phyloP scores from a whole-genome alignment of 2,888 invertebrate genomes.

The Drosophila nr. fundita region DNA sequence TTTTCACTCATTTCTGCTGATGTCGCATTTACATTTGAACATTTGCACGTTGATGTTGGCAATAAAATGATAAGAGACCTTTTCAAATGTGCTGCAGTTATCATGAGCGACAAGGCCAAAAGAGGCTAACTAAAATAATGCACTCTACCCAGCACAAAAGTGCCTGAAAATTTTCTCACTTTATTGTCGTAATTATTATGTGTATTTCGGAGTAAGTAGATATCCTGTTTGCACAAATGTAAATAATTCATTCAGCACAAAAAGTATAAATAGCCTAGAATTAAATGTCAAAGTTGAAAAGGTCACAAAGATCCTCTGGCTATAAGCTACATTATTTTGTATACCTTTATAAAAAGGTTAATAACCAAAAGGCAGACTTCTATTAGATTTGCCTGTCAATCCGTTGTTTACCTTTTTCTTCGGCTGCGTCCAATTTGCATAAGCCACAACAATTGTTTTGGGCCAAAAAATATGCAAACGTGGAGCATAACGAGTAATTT shows the following conservation, averaged over 20 bases:
- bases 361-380: slow-evolving; percentile 10
- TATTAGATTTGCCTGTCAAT: slow-evolving; percentile 49
- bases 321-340: background rate
- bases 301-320: background rate
- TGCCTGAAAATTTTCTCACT: background rate
- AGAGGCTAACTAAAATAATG: background rate
- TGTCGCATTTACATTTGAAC: slow-evolving; percentile 10
- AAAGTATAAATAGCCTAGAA: background rate
- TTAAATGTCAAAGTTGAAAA: background rate
- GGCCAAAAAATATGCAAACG: slow-evolving; percentile 28
- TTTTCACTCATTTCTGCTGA: slow-evolving; percentile 15
- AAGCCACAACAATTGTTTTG: slow-evolving; percentile 39
- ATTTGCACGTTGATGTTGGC: slow-evolving; percentile 19
- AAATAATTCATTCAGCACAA: background rate
- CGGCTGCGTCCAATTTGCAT: slow-evolving; percentile 43
- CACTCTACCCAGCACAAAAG: background rate
- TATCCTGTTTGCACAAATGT: background rate
- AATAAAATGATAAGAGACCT: slow-evolving; percentile 25
- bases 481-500: slow-evolving; percentile 34
- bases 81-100: slow-evolving; percentile 6
- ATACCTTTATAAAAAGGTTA: slow-evolving; percentile 11
- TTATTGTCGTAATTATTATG: background rate
- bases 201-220: background rate
- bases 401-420: slow-evolving; percentile 31
- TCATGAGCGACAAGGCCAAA: too few species aligned